These are phyloP conservation scores for Brachyistius frenatus DNA, from an alignment of 2,113 vertebrate genomes.

Conservation along the genomic window DNA sequence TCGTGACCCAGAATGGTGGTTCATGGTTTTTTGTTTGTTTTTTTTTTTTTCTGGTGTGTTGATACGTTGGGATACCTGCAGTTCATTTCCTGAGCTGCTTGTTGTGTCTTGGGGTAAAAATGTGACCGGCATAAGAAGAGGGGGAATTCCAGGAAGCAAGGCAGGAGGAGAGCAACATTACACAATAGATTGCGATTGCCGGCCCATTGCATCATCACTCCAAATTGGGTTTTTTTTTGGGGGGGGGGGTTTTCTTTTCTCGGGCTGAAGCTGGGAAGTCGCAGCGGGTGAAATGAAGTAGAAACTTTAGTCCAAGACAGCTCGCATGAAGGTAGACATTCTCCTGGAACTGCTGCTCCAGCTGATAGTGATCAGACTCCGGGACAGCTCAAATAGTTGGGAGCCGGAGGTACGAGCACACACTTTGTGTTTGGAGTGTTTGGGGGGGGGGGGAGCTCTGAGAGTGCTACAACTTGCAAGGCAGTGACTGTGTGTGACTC, in stretches of 20 bases:
- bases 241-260: conserved; percentile 23
- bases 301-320: conserved; percentile 19
- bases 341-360: conserved; percentile 10
- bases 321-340: conserved; percentile 21
- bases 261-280: conserved; percentile 40
- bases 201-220: conserved; percentile 77
- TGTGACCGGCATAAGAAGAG: conserved; percentile 55
- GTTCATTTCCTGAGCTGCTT: conserved; percentile 26
- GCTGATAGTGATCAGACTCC: background rate
- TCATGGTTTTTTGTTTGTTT: too few species aligned
- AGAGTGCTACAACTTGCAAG: conserved; percentile 22
- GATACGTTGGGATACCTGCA: conserved; percentile 13
- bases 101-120: conserved; percentile 39
- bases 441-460: background rate
- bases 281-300: conserved; percentile 45
- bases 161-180: conserved; percentile 45
- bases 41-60: background rate
- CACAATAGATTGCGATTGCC: conserved; percentile 76
- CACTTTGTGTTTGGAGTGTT: background rate
- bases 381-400: background rate
- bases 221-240: conserved; percentile 2
- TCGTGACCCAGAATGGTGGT: background rate
- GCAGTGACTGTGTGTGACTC: conserved; percentile 24
- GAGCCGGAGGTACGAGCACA: background rate
- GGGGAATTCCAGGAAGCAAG: conserved; percentile 73